Conservation (phyloP, 2,113 vertebrate species). For the Tricholaema leucomelas region DNA sequence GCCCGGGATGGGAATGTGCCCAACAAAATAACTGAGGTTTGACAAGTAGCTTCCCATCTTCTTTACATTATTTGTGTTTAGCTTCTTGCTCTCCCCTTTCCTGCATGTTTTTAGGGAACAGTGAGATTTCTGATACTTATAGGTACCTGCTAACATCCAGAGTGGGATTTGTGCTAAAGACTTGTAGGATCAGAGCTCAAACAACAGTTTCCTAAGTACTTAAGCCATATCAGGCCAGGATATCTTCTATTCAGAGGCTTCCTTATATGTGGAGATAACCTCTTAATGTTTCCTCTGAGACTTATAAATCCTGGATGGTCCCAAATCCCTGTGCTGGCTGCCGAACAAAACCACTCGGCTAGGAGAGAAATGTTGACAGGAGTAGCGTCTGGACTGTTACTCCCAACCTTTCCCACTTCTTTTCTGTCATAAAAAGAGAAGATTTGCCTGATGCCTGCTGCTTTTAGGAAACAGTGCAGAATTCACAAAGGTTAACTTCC, state of each 20-base stretch:
- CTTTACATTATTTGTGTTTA: background rate
- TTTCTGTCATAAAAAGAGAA: background rate
- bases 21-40: background rate
- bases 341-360: background rate
- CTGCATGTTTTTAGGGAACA: background rate
- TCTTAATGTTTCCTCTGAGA: background rate
- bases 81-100: background rate
- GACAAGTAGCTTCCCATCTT: background rate
- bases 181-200: background rate
- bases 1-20: background rate
- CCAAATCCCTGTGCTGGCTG: background rate
- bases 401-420: background rate
- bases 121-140: background rate
- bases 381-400: background rate
- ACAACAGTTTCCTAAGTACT: background rate
- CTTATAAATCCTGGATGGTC: background rate
- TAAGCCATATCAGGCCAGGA: background rate
- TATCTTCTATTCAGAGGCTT: background rate
- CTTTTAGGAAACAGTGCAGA: background rate
- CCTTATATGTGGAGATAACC: background rate
- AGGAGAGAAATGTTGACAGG: background rate
- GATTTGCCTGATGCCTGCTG: background rate
- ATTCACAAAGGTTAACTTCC: background rate
- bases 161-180: background rate
- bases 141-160: background rate